Conservation (phyloP, 2,797 vertebrate species). For the Poeciliopsis gracilis region DNA sequence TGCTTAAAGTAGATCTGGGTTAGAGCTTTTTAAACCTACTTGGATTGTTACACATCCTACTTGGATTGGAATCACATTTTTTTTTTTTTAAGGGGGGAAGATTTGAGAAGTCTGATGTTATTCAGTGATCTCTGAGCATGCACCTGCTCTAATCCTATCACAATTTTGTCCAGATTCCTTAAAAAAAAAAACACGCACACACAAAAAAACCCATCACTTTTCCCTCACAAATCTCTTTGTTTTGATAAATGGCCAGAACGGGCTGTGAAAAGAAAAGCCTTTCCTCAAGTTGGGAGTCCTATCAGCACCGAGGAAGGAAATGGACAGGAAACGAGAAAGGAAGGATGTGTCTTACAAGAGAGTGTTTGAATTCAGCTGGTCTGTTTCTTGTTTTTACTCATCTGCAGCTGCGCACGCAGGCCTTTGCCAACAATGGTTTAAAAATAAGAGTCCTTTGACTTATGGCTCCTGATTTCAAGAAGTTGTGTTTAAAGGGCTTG, state of each 20-base stretch:
- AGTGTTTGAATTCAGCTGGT: conserved; percentile 54
- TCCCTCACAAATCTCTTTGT: not conserved
- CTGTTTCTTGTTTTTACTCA: conserved; percentile 47
- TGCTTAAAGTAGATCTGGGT: conserved; percentile 10
- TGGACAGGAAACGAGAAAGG: conserved; percentile 53
- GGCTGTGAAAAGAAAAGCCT: conserved; percentile 17
- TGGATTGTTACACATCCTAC: too few relatives aligned
- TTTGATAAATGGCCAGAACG: conserved; percentile 13
- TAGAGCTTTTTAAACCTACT: conserved; percentile 5
- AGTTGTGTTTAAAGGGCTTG: conserved; percentile 37
- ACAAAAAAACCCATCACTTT: not conserved
- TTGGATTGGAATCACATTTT: conserved; percentile 9
- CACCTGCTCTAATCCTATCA: not conserved
- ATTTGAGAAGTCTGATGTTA: conserved; percentile 9
- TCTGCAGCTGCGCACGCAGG: conserved; percentile 58
- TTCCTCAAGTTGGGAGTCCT: conserved; percentile 49
- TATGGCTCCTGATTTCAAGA: conserved; percentile 55
- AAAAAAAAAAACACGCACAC: not conserved
- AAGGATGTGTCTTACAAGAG: conserved; percentile 67
- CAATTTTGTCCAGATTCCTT: not conserved
- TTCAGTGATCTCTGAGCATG: not conserved
- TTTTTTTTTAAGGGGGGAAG: not conserved
- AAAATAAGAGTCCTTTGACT: conserved; percentile 73
- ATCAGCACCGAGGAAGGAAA: conserved; percentile 61
- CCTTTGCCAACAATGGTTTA: conserved; percentile 60